Base-by-base conservation (phyloP, 2,797 vertebrate genomes). In the Synaphobranchus kaupii region DNA sequence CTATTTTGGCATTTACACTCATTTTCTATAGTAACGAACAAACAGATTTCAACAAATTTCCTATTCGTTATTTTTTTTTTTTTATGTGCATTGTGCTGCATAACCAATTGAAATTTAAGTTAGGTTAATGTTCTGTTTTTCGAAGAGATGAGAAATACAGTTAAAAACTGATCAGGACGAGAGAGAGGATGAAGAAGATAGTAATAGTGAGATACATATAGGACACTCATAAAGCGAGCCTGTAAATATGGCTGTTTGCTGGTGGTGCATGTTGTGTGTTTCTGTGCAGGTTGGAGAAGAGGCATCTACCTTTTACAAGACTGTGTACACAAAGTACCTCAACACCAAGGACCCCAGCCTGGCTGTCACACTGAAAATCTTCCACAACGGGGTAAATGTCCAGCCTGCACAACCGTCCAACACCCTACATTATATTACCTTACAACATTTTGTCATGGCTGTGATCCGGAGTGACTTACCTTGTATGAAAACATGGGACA, bases 241-340 rank as follows among this genome's bases (percentile, higher is more conserved):
- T 80, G 76, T 80, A 80, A 80, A 22, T 47, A 8, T 47, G 71
- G 71, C n/a, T 68, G 25, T 68, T 13, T 31, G 68, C 31, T 73
- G 68, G 12, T 66, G 3, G 31, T 44, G 0, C 73, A 78, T n/a
- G 39, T 2, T 13, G 17, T 81, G 78, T 34, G 17, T 71, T 52
- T 34, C 44, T 71, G 20, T 81, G 50, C 63, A 86, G 85, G 50
- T 86, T 39, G 85, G 28, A n/a, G 44, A 80, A 9, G 44, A 86
- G 48, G 20, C 56, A 3, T 34, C 52, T 22, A 25, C 31, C 71
- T 86, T 86, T 58, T 86, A 86, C 12, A 20, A 0, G 4, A 80
- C 85, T 48, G 54, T 86, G 47, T 86, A 86, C 13, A 2, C n/a
- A n/a, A 52, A 86, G 54, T 86, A 86, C 25, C 4, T 86, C 71